phyloP scores from a whole-genome alignment of 2,113 vertebrate genomes.

The Rhombomys opimus region DNA sequence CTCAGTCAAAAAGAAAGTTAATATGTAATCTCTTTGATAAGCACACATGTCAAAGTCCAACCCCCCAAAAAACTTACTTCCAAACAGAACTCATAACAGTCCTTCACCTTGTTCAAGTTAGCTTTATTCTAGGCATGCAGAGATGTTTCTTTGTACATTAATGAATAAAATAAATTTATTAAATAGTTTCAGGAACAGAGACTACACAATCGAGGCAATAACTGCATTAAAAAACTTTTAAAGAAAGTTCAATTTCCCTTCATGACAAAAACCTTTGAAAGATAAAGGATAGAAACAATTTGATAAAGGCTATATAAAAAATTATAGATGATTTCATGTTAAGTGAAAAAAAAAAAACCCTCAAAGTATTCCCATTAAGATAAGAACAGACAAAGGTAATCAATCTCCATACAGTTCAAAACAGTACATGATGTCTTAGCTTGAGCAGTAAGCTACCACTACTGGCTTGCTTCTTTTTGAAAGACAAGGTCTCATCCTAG shows the following conservation, averaged over 20 bases:
- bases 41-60: neutral
- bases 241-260: neutral
- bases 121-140: neutral
- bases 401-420: neutral
- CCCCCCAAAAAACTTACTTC: neutral
- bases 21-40: neutral
- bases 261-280: neutral
- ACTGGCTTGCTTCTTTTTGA: neutral
- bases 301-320: neutral
- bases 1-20: neutral
- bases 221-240: neutral
- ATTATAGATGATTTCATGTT: neutral
- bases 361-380: neutral
- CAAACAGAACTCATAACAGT: neutral
- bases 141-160: neutral
- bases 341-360: neutral
- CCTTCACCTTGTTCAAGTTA: neutral
- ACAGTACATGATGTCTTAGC: neutral
- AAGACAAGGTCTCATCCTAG: neutral
- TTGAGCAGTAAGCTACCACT: neutral
- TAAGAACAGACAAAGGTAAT: neutral
- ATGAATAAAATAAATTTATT: neutral
- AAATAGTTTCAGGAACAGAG: neutral
- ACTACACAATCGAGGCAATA: neutral
- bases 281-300: neutral